Percentiles rank a stretch among this genome's conserved stretches.
Conservation (phyloP, 1,140 invertebrate species). For the Druon quercuslanigerum region DNA sequence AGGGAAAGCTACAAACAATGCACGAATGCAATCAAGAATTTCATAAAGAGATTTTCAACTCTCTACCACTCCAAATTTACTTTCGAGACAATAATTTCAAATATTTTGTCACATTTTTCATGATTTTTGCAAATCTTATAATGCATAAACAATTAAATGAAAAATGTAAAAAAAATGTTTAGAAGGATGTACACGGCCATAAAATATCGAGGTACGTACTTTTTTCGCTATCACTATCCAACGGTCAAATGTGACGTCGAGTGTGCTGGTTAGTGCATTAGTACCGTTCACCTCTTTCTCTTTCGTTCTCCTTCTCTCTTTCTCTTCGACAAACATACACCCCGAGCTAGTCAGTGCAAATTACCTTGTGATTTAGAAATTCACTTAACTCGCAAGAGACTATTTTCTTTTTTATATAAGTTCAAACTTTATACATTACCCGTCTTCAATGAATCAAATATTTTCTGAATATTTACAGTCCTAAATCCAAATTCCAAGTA, state of each 20-base stretch:
- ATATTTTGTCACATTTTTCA: not conserved
- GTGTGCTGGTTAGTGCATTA: constrained; percentile 31
- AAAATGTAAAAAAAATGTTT: not conserved
- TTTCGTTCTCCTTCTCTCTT: constrained; percentile 31
- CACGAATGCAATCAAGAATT: not conserved
- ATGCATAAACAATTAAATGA: not conserved
- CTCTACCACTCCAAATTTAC: too few species aligned
- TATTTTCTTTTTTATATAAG: too few species aligned
- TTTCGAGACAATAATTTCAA: not conserved
- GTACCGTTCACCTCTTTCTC: constrained; percentile 33
- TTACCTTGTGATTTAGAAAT: too few species aligned
- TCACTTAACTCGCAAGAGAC: too few species aligned
- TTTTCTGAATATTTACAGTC: too few species aligned
- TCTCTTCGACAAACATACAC: not conserved
- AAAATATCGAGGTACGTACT: not conserved
- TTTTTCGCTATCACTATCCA: constrained; percentile 34
- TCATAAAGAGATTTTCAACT: not conserved
- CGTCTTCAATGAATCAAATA: too few species aligned
- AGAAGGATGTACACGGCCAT: not conserved
- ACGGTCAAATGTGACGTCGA: constrained; percentile 38
- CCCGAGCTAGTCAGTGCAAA: too few species aligned
- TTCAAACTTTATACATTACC: too few species aligned
- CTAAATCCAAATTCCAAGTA: too few species aligned
- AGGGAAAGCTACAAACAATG: not conserved
- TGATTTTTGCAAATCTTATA: not conserved